These are phyloP conservation scores for Anoura caudifer DNA, from an alignment of 2,113 vertebrate species.

Conservation along the genomic window DNA sequence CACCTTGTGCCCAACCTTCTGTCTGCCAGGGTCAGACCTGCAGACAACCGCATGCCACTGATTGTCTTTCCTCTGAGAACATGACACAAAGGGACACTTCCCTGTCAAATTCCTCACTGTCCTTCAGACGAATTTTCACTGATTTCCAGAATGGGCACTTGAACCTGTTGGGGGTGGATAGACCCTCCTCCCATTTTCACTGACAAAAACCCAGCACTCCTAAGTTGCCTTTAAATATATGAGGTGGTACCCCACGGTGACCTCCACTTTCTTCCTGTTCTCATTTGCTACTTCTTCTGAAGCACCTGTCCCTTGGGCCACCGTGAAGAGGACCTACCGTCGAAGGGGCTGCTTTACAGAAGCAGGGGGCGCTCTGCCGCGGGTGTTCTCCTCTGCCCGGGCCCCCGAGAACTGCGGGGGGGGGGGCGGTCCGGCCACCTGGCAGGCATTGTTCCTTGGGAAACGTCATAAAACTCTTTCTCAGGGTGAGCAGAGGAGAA, in stretches of 20 bases:
- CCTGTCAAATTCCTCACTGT: not conserved
- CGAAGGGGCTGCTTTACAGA: not conserved
- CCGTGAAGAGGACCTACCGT: not conserved
- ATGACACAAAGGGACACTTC: slow-evolving; percentile 65
- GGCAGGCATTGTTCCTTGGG: slow-evolving; percentile 45
- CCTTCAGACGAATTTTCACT: slow-evolving; percentile 30
- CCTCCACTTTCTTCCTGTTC: not conserved
- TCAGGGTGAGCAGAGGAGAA: not conserved
- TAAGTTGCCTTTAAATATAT: not conserved
- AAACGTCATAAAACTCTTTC: not conserved
- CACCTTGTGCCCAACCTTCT: slow-evolving; percentile 82
- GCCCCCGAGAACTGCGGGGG: not conserved
- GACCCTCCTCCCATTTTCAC: not conserved
- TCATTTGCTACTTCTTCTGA: not conserved
- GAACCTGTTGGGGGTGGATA: not conserved
- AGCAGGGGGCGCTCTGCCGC: not conserved
- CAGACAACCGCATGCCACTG: slow-evolving; percentile 71
- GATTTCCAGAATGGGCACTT: slow-evolving; percentile 33
- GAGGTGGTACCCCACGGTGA: not conserved
- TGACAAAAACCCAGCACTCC: rapidly evolving
- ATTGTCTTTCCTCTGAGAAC: slow-evolving; percentile 58
- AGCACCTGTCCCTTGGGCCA: not conserved
- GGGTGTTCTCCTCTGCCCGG: not conserved
- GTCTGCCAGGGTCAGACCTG: slow-evolving; percentile 76
- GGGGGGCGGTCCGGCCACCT: not conserved